Conservation (phyloP, 2,113 vertebrate species). For the Syrmaticus mikado region DNA sequence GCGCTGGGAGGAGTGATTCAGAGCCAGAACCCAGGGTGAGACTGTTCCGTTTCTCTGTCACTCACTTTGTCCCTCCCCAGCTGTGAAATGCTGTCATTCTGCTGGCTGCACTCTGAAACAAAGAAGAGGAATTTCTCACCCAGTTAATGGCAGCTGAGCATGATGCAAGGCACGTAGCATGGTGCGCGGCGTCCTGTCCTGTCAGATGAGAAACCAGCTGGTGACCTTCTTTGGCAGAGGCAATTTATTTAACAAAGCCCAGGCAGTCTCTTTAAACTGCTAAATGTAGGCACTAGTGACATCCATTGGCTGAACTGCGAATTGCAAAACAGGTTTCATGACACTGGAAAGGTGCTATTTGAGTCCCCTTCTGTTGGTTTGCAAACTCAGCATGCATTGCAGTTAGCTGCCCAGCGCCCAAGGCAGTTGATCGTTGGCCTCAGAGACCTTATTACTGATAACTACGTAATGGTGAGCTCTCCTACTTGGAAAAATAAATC, state of each 20-base stretch:
- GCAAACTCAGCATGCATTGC: rapidly evolving
- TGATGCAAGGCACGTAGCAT: neutral
- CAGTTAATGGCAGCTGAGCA: neutral
- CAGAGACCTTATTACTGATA: rapidly evolving
- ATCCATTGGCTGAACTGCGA: neutral
- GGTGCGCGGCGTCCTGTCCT: neutral
- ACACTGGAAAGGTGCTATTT: rapidly evolving
- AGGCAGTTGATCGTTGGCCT: neutral
- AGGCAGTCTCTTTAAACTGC: rapidly evolving
- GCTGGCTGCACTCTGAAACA: neutral
- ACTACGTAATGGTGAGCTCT: neutral
- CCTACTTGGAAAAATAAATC: neutral
- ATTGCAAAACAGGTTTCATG: neutral
- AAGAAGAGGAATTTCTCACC: neutral
- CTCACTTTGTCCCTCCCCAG: neutral
- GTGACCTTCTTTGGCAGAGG: neutral
- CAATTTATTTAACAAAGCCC: neutral
- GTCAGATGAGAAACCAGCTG: neutral
- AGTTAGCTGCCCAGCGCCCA: neutral
- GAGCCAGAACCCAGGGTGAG: neutral
- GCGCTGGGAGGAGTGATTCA: neutral
- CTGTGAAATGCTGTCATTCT: neutral
- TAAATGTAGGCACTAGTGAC: neutral
- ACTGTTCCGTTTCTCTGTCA: rapidly evolving
- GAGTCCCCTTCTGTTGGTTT: neutral